Conservation (phyloP, 2,797 vertebrate genomes). For the Oreortyx pictus region DNA sequence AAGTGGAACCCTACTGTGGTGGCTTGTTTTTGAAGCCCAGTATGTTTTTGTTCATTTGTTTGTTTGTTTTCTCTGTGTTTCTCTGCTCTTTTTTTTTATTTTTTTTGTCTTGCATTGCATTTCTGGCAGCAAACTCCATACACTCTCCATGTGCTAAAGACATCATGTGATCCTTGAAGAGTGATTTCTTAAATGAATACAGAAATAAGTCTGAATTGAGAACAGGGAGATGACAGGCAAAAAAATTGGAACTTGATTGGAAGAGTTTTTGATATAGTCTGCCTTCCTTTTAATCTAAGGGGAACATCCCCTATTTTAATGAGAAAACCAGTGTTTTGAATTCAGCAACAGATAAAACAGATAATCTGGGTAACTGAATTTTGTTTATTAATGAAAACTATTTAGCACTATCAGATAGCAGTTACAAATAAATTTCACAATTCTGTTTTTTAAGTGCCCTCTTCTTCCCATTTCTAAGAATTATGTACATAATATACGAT, state of each 20-base stretch:
- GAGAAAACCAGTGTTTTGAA: slow-evolving; percentile 58
- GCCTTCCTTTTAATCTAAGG: slow-evolving; percentile 65
- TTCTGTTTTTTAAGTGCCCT: slow-evolving; percentile 41
- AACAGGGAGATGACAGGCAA: background rate
- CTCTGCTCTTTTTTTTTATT: slow-evolving; percentile 6
- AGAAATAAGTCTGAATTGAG: slow-evolving; percentile 49
- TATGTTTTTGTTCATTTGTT: slow-evolving; percentile 63
- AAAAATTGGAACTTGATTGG: slow-evolving; percentile 33
- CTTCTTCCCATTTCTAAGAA: slow-evolving; percentile 57
- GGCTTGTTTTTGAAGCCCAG: slow-evolving; percentile 60
- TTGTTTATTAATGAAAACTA: slow-evolving; percentile 31
- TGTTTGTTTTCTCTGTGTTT: slow-evolving; percentile 44
- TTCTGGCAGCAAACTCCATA: slow-evolving; percentile 42
- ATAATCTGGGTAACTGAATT: slow-evolving; percentile 55
- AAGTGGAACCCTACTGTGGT: slow-evolving; percentile 58
- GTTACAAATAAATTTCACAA: slow-evolving; percentile 48
- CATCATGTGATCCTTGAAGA: slow-evolving; percentile 63
- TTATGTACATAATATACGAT: background rate
- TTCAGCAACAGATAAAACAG: slow-evolving; percentile 12
- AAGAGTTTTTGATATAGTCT: slow-evolving; percentile 44
- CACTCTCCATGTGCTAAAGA: slow-evolving; percentile 52
- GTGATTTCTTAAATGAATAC: slow-evolving; percentile 63
- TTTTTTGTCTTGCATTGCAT: background rate
- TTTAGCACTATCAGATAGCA: slow-evolving; percentile 26
- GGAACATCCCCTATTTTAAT: slow-evolving; percentile 50